Percentiles rank a stretch among this genome's conserved stretches.
phyloP scores from a whole-genome alignment of 2,113 vertebrate genomes.

The Thermophis baileyi region DNA sequence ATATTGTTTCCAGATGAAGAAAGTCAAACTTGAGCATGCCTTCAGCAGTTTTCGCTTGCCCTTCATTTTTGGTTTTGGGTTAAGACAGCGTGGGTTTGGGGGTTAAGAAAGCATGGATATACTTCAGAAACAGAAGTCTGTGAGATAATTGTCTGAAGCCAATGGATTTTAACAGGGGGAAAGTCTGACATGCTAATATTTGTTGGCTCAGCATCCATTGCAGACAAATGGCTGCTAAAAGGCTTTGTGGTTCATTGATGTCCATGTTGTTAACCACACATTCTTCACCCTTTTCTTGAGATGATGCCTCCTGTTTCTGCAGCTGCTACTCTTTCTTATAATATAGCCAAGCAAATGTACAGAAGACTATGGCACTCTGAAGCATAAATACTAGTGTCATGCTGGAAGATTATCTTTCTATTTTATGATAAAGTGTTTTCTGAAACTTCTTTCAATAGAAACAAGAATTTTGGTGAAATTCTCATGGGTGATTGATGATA shows the following conservation, averaged over 20 bases:
- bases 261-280: conserved; percentile 63
- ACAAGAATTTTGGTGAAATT: not conserved
- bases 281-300: conserved; percentile 65
- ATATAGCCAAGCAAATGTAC: not conserved
- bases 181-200: conserved; percentile 63
- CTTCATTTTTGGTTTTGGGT: conserved; percentile 47
- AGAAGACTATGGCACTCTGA: not conserved
- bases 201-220: conserved; percentile 74
- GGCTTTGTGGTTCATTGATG: conserved; percentile 79
- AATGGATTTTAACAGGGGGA: conserved; percentile 57
- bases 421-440: not conserved
- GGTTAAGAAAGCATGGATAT: not conserved
- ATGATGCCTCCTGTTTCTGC: conserved; percentile 33
- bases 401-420: not conserved
- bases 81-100: conserved; percentile 22
- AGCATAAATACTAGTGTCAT: not conserved
- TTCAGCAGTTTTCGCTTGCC: not conserved
- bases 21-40: conserved; percentile 40
- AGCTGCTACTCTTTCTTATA: conserved; percentile 30
- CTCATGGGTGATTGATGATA: not conserved
- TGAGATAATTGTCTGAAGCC: conserved; percentile 39
- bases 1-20: not conserved
- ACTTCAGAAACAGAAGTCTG: conserved; percentile 18
- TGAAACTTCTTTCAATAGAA: not conserved
- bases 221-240: conserved; percentile 80